A percentile compares a stretch with the other conserved stretches of the same genome.
phyloP scores from a whole-genome alignment of 2,888 invertebrate genomes.

The Melanotus villosus region DNA sequence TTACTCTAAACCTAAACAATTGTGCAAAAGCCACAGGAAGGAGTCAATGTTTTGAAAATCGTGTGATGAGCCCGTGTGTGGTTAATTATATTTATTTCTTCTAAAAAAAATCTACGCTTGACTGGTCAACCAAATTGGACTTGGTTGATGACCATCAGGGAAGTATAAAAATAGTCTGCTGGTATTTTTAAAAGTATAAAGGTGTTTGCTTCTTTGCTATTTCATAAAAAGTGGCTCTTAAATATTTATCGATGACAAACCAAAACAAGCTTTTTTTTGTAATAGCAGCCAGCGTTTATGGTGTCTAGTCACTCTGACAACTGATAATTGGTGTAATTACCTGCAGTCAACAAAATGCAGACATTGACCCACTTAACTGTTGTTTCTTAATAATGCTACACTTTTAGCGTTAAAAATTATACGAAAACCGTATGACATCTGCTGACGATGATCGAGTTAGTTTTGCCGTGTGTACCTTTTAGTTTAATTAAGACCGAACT shows the following conservation, averaged over 20 bases:
- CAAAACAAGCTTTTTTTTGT: slow-evolving; percentile 10
- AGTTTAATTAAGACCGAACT: no score
- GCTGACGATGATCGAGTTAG: no score
- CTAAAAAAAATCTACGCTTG: slow-evolving; percentile 25
- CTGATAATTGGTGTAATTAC: slow-evolving; percentile 24
- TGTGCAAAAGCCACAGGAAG: not conserved
- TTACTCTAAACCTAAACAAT: no score
- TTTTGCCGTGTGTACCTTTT: no score
- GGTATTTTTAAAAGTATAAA: slow-evolving; percentile 11
- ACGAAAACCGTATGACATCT: no score
- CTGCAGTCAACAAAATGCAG: slow-evolving; percentile 13
- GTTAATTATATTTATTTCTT: slow-evolving; percentile 16
- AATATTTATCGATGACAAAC: not conserved
- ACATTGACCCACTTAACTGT: slow-evolving; percentile 25
- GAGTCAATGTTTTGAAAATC: slow-evolving; percentile 7
- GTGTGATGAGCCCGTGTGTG: not conserved
- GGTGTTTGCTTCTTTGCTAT: slow-evolving; percentile 7
- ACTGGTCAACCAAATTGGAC: slow-evolving; percentile 32
- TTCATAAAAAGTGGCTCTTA: not conserved
- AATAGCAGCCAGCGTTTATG: slow-evolving; percentile 20
- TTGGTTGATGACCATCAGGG: slow-evolving; percentile 20
- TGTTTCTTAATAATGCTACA: slow-evolving; percentile 3
- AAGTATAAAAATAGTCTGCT: slow-evolving; percentile 16
- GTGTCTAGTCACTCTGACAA: slow-evolving; percentile 25
- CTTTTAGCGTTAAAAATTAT: no score